Evolutionary conservation across 2,888 invertebrate species (phyloP), one percentile per base, ranked within the genome.

Genomic region (Acrocera orbiculus): DNA sequence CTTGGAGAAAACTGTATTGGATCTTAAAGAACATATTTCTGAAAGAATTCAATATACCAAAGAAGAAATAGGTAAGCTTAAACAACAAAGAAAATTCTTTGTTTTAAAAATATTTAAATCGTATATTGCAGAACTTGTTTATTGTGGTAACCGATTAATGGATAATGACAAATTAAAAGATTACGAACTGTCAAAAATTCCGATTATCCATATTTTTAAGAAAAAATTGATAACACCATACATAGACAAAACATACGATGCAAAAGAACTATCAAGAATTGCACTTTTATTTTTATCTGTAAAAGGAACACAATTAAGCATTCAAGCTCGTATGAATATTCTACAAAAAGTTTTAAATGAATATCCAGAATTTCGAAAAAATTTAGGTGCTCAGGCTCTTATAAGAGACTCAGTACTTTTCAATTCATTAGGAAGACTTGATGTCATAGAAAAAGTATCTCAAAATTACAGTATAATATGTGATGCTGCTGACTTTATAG

Each of bases 401-500:
- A 65, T 81, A 22, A 72, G 75, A 47, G 78, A 80, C 52, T 72
- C 75, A 9, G 75, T 78, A 42, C 57, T 81, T 7, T 65, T 81
- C 43, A 65, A 69, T 23, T 69, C 76, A 39, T 58, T 80, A 37
- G 67, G 70, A 14, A 73, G 77, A 47, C 62, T 67, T 1, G 69
- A 71, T 36, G 71, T 71, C 25, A 66, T 76, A 1, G 63, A 67
- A 45, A 72, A 73, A 47, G 64, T 77, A 5, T 66, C 73, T 3
- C 64, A 71, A 35, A 59, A 66, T 11, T 77, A 80, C 56, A 79
- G 79, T 4, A 61, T 70, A 11, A 64, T 81, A 28, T 67, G 73
- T 13, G 72, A 73, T 44, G 76, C 76, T 1, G 72, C 76, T 5
- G 46, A 53, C 0, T 60, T 53, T 33, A 58, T 61, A 35, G 56